Conservation (phyloP, 2,113 vertebrate genomes). For the Gambusia affinis region DNA sequence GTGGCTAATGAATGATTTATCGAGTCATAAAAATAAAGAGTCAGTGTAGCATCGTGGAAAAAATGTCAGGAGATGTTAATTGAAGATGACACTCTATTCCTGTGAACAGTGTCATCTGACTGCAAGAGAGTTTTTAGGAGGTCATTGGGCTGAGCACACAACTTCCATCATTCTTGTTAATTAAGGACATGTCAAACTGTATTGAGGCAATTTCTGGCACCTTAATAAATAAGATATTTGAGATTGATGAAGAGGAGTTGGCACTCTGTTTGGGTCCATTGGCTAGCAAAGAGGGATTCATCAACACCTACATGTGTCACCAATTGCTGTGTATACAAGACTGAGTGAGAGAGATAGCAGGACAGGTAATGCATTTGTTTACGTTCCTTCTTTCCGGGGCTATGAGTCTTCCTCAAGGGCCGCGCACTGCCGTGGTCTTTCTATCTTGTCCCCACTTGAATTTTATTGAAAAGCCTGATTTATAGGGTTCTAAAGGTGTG, state of each 20-base stretch:
- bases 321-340: slow-evolving; percentile 30
- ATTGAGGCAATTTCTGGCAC: slow-evolving; percentile 66
- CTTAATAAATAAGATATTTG: slow-evolving; percentile 76
- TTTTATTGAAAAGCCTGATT: slow-evolving; percentile 16
- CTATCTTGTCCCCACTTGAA: not conserved
- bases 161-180: slow-evolving; percentile 78
- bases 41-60: slow-evolving; percentile 46
- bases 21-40: slow-evolving; percentile 61
- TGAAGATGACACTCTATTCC: slow-evolving; percentile 47
- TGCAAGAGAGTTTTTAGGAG: slow-evolving; percentile 41
- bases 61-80: slow-evolving; percentile 54
- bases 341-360: slow-evolving; percentile 45
- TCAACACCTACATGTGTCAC: slow-evolving; percentile 59
- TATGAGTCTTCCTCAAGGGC: slow-evolving; percentile 33
- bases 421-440: not conserved
- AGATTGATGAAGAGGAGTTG: slow-evolving; percentile 76
- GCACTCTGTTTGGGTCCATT: slow-evolving; percentile 60
- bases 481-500: slow-evolving; percentile 19
- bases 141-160: slow-evolving; percentile 34
- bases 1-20: slow-evolving; percentile 66
- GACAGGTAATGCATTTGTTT: slow-evolving; percentile 66
- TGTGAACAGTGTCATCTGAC: slow-evolving; percentile 46
- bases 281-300: slow-evolving; percentile 64
- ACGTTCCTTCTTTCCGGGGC: slow-evolving; percentile 45
- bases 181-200: slow-evolving; percentile 79